phyloP scores from a whole-genome alignment of 2,113 vertebrate genomes.

The Hepsetus odoe region DNA sequence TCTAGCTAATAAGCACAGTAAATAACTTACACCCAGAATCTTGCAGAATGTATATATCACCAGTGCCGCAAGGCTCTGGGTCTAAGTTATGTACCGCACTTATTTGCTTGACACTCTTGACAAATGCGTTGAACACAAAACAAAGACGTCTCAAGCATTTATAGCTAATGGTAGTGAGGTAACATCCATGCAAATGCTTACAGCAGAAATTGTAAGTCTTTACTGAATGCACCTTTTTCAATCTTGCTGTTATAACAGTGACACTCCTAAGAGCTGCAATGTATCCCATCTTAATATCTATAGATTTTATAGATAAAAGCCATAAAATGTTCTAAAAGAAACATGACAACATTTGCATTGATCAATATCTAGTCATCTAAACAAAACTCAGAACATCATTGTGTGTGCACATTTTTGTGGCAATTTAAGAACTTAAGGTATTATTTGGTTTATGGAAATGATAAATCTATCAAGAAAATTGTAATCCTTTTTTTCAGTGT shows the following conservation, averaged over 20 bases:
- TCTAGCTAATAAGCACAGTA: no score
- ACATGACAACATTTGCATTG: slow-evolving; percentile 29
- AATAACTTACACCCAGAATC: no score
- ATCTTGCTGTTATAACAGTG: not conserved
- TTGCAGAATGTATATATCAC: no score
- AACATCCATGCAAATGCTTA: slow-evolving; percentile 19
- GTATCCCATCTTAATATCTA: not conserved
- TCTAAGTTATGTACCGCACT: slow-evolving; percentile 10
- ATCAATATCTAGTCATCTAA: slow-evolving; percentile 26
- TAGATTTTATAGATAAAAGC: no score
- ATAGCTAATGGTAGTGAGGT: not conserved
- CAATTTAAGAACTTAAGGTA: slow-evolving; percentile 39
- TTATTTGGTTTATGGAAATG: not conserved
- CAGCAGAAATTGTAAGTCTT: not conserved
- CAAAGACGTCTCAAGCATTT: slow-evolving; percentile 19
- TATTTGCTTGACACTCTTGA: slow-evolving; percentile 12
- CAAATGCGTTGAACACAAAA: slow-evolving; percentile 28
- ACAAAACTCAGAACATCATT: slow-evolving; percentile 26
- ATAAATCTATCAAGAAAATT: slow-evolving; percentile 24
- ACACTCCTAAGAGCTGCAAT: not conserved
- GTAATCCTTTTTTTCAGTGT: not conserved
- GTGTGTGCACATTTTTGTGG: slow-evolving; percentile 30
- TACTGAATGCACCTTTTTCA: not conserved
- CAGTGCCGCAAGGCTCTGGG: slow-evolving; percentile 5
- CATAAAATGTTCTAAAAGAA: slow-evolving; percentile 12